These are phyloP conservation scores for Malaclemys terrapin DNA, from an alignment of 2,113 vertebrate species.

Conservation along the genomic window DNA sequence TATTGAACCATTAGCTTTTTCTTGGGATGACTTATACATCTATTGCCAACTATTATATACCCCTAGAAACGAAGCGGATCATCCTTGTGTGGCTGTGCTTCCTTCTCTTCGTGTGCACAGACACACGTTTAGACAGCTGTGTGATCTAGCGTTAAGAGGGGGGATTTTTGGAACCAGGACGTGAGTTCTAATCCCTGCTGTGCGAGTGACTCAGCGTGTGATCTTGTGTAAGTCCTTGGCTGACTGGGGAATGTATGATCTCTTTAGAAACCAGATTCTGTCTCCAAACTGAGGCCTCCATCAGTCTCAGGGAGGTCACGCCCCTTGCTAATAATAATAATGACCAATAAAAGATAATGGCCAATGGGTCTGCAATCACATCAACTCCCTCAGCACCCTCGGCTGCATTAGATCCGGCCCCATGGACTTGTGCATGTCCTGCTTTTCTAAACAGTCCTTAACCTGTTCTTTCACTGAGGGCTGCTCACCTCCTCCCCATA, in stretches of 20 bases:
- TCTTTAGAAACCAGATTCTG: conserved; percentile 35
- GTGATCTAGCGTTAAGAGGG: conserved; percentile 64
- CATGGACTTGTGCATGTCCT: too few relatives aligned
- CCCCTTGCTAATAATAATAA: too few relatives aligned
- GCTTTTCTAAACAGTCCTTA: too few relatives aligned
- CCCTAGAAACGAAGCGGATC: conserved; percentile 41
- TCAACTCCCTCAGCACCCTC: too few relatives aligned
- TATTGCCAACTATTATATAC: background rate
- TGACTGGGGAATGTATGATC: conserved; percentile 26
- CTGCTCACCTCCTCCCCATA: too few relatives aligned
- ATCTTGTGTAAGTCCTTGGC: conserved; percentile 62
- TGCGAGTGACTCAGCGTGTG: conserved; percentile 30
- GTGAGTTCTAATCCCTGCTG: conserved; percentile 49
- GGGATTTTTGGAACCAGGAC: conserved; percentile 44
- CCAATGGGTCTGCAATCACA: too few relatives aligned
- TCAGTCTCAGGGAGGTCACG: too few relatives aligned
- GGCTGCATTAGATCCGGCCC: too few relatives aligned
- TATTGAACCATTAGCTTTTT: conserved; percentile 23
- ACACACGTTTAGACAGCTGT: conserved; percentile 38
- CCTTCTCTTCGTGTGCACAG: conserved; percentile 28
- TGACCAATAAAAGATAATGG: too few relatives aligned
- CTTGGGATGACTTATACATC: background rate
- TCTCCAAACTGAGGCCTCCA: background rate
- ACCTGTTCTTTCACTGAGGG: too few relatives aligned
- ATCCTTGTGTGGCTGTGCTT: conserved; percentile 43